Evolutionary conservation across 1,140 invertebrate genomes (phyloP).

Genomic region (Aleiodes sp.): DNA sequence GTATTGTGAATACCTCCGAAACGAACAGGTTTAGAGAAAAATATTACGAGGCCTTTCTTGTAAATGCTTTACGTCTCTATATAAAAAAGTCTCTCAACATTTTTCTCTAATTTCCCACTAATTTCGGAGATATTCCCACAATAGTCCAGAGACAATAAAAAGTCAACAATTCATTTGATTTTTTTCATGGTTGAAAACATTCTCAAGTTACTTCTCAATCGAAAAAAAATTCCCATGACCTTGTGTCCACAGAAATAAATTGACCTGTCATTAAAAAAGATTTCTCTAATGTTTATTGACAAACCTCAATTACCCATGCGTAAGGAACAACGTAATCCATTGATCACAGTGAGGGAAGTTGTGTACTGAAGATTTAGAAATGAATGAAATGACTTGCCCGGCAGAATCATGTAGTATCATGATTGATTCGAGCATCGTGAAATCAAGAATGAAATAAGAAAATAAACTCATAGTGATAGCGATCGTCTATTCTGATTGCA

Average conservation of each 20-base stretch:
- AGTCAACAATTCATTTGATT: no score
- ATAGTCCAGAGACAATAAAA: no score
- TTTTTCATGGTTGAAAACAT: no score
- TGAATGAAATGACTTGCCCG: not conserved
- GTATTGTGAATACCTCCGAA: no score
- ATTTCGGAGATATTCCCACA: no score
- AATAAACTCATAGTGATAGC: not conserved
- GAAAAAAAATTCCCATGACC: not conserved
- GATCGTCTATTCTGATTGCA: conserved; percentile 30
- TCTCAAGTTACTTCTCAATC: no score
- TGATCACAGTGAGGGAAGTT: not conserved
- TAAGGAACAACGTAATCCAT: not conserved
- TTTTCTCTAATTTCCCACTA: no score
- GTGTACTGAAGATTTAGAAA: not conserved
- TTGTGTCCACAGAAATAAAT: not conserved
- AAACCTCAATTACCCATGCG: not conserved
- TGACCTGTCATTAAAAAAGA: not conserved
- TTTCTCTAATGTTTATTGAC: not conserved
- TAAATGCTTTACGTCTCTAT: no score
- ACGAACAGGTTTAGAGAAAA: no score
- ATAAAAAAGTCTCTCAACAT: no score
- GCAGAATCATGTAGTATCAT: not conserved
- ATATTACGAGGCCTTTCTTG: no score
- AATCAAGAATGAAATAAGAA: no score
- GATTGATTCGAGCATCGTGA: not conserved